These are phyloP conservation scores for Erannis defoliaria DNA, from an alignment of 2,888 invertebrate genomes.

Conservation along the genomic window DNA sequence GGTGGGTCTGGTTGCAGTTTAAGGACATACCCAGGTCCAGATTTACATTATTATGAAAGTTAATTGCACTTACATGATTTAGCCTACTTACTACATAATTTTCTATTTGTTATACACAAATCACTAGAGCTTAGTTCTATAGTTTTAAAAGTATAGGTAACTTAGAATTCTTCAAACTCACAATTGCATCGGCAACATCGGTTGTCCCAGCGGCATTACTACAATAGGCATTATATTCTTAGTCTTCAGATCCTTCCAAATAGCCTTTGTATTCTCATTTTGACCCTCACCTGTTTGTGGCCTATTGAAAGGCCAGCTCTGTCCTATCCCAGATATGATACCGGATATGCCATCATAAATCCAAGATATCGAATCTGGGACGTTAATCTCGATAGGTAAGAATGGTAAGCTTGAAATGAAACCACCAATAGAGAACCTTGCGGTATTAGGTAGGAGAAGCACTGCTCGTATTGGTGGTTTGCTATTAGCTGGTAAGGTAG, in stretches of 20 bases:
- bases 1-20: too few relatives aligned
- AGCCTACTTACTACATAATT: too few relatives aligned
- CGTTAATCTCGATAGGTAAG: constrained; percentile 88
- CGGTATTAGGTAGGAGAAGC: constrained; percentile 56
- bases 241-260: constrained; percentile 53
- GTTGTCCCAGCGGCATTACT: constrained; percentile 57
- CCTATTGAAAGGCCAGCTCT: constrained; percentile 61
- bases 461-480: constrained; percentile 51
- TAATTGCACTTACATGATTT: too few relatives aligned
- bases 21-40: too few relatives aligned
- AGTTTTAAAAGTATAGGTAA: not conserved
- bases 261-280: constrained; percentile 48
- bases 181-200: constrained; percentile 19
- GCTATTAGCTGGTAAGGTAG: constrained; percentile 4
- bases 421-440: constrained; percentile 70
- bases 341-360: constrained; percentile 68
- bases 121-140: not conserved
- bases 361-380: constrained; percentile 86
- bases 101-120: not conserved
- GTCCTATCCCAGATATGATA: constrained; percentile 69
- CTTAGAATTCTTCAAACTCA: not conserved
- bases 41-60: too few relatives aligned
- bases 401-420: constrained; percentile 84
- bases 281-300: constrained; percentile 47
- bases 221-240: constrained; percentile 57